These are phyloP conservation scores for Novumbra hubbsi DNA, from an alignment of 2,797 vertebrate species.

Conservation along the genomic window DNA sequence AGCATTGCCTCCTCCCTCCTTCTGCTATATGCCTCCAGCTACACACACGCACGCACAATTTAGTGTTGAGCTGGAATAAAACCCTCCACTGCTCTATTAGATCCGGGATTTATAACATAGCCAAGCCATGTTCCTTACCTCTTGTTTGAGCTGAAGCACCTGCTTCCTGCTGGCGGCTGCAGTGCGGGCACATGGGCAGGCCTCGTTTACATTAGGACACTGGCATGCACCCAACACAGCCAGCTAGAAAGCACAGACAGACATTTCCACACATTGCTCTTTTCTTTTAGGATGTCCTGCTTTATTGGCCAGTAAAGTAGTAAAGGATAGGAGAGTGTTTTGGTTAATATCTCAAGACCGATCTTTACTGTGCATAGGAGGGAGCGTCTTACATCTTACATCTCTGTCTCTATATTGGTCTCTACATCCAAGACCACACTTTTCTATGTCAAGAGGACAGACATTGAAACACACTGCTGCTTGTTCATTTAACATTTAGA, in stretches of 20 bases:
- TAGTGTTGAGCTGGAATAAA: not conserved
- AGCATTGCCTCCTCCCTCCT: slow-evolving; percentile 84
- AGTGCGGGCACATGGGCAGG: slow-evolving; percentile 81
- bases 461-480: too few relatives aligned
- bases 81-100: not conserved
- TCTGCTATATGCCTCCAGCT: slow-evolving; percentile 79
- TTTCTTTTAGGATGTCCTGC: too few relatives aligned
- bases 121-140: slow-evolving; percentile 66
- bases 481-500: not conserved
- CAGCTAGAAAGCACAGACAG: slow-evolving; percentile 67
- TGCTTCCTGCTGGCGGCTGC: slow-evolving; percentile 81
- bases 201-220: slow-evolving; percentile 66
- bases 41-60: slow-evolving; percentile 10
- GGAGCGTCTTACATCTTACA: too few relatives aligned
- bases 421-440: too few relatives aligned
- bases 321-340: not conserved
- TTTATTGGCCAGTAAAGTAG: not conserved
- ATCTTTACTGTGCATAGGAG: too few relatives aligned
- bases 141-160: slow-evolving; percentile 79
- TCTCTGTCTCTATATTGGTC: too few relatives aligned
- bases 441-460: too few relatives aligned
- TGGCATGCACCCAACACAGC: slow-evolving; percentile 83
- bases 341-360: too few relatives aligned
- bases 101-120: too few relatives aligned
- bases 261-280: slow-evolving; percentile 17